Base-by-base conservation (phyloP, 2,888 invertebrate genomes). In the Bugulina stolonifera region DNA sequence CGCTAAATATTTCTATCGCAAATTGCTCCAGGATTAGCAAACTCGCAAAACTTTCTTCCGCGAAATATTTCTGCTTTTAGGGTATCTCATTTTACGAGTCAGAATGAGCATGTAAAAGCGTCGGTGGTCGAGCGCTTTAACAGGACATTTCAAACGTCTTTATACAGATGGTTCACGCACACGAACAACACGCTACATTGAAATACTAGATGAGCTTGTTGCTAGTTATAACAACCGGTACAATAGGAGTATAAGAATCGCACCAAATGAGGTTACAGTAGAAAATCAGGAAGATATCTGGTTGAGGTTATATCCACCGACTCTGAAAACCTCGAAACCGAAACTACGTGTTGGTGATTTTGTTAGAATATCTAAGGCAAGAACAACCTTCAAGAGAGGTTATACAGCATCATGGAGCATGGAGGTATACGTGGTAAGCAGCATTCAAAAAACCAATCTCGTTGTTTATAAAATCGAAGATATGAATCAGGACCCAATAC, bases 111-210 rank as follows among this genome's bases (percentile, higher is more conserved):
- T 18, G n/a, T 55, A 5, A 55, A 55, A 23, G 55, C 55, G n/a
- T 55, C 55, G n/a, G n/a, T 55, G 23, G 55, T 55, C 3, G 55
- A 55, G 55, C 23, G 55, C 25, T 55, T 55, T 14, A 55, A 55
- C 55, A 55, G 23, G n/a, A 55, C 55, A 18, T 55, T 55, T 3
- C 22, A 55, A 23, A 25, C 22, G 23, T 14, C 22, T 5, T 5
- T 55, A 55, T 55, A 55, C 55, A 55, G 55, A 23, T 55, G 25
- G 22, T 14, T 55, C n/a, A 55, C 55, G 10, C n/a, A 55, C 25
- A 55, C 5, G n/a, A 25, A 55, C n/a, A 25, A 23, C 25, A 5
- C 22, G 23, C 22, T 55, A 55, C 55, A 55, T 55, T n/a, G 55
- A 55, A 14, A 25, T 14, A 14, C n/a, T 55, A 55, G n/a, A 18